Evolutionary conservation across 1,140 invertebrate genomes (phyloP).

Genomic region (Hydropsyche tenuis): DNA sequence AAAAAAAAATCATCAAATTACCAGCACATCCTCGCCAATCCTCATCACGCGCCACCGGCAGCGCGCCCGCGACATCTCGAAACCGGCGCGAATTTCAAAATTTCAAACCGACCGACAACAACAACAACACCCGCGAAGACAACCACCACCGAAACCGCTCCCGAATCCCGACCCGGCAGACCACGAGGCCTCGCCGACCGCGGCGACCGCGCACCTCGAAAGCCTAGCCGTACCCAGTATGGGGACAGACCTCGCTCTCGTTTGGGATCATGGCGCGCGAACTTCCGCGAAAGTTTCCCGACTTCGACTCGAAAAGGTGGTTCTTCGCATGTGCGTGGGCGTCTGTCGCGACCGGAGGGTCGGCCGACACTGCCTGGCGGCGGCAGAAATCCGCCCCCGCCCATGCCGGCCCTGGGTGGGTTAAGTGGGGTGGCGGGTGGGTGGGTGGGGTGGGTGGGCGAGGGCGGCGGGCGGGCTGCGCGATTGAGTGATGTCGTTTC

Average conservation of each 20-base stretch:
- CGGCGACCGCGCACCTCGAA: neutral
- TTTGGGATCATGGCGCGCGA: neutral
- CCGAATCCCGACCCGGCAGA: constrained; percentile 2
- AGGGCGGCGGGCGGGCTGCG: constrained; percentile 25
- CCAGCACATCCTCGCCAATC: too few relatives aligned
- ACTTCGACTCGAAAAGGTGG: constrained; percentile 17
- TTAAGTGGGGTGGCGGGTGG: too few relatives aligned
- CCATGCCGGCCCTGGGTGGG: neutral
- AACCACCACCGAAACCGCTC: neutral
- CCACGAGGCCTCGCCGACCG: too few relatives aligned
- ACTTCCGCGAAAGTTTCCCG: constrained; percentile 5
- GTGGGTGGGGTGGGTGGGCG: neutral
- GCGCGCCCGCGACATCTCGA: too few relatives aligned
- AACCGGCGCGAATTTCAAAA: too few relatives aligned
- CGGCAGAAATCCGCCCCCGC: constrained; percentile 13
- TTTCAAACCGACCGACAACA: too few relatives aligned
- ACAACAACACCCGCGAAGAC: neutral
- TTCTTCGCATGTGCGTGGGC: constrained; percentile 26
- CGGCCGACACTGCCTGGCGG: constrained; percentile 21
- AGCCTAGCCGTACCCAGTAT: neutral
- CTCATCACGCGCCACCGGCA: too few relatives aligned
- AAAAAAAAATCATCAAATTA: too few relatives aligned
- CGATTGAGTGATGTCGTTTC: too few relatives aligned
- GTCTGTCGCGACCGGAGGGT: constrained; percentile 31
- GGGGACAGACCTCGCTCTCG: neutral